A percentile compares a stretch with the other conserved stretches of the same genome.
phyloP scores from a whole-genome alignment of 1,140 invertebrate genomes.

The Steinernema feltiae region DNA sequence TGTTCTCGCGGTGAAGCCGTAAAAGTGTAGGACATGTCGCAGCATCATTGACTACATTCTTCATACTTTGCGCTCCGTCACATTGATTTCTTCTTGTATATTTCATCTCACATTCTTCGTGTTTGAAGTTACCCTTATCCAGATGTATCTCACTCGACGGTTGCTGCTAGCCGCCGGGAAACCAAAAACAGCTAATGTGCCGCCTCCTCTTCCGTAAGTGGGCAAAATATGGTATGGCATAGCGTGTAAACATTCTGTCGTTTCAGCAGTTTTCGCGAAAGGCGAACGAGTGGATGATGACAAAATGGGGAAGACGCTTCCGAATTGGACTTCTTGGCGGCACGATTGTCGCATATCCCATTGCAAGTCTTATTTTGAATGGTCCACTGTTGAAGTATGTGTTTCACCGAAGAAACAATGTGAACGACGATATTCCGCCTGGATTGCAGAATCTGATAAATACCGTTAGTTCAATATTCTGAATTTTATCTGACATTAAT shows the following conservation, averaged over 20 bases:
- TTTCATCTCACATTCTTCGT: too few species aligned
- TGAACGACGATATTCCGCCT: background rate
- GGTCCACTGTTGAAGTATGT: slow-evolving; percentile 31
- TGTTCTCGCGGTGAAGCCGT: too few species aligned
- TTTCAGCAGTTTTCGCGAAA: slow-evolving; percentile 29
- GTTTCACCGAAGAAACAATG: slow-evolving; percentile 15
- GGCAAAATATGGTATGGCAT: too few species aligned
- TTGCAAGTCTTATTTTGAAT: slow-evolving; percentile 26
- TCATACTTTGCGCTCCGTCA: too few species aligned
- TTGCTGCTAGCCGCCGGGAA: background rate
- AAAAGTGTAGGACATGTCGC: too few species aligned
- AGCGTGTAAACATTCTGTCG: background rate
- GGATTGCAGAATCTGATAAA: background rate
- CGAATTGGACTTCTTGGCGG: slow-evolving; percentile 33
- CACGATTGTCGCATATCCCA: slow-evolving; percentile 29
- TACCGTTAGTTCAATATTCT: too few species aligned
- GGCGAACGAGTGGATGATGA: slow-evolving; percentile 27
- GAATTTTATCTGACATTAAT: too few species aligned
- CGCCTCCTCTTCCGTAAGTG: background rate
- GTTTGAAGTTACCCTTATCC: too few species aligned
- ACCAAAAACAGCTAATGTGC: background rate
- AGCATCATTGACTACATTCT: too few species aligned
- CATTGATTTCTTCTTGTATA: too few species aligned
- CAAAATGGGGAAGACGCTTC: slow-evolving; percentile 27
- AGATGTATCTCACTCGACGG: background rate